Base-by-base conservation (phyloP, 1,140 invertebrate species). In the Drosophila micromelanica region DNA sequence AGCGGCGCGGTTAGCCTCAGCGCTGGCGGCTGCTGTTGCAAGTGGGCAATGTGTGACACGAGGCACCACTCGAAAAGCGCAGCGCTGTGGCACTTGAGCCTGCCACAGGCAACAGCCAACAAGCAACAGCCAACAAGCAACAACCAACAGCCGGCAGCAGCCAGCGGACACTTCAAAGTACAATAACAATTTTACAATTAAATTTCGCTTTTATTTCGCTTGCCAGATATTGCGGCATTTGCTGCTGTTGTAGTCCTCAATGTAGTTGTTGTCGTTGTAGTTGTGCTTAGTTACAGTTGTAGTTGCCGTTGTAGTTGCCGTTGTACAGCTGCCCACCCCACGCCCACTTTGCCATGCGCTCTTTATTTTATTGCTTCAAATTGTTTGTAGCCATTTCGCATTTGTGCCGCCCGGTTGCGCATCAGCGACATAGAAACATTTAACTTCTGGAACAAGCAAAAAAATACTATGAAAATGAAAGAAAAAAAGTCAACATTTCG, bases 361-460 rank as follows among this genome's bases (percentile, higher is more conserved):
- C 84, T 87, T 78, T 89, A 87, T 89, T 89, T 89, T 87, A 87
- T 87, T 87, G 82, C 82, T 73, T 87, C 82, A 87, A 87, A 87
- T 87, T 87, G 82, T 87, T 87, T 87, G 82, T 89, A 82, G 82
- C 82, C 82, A 87, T 89, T 87, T 89, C 82, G 82, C 84, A 89
- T 87, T 87, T 87, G 82, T 87, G 82, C 82, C 76, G 82, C 84
- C 76, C 72, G 78, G 79, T 77, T 87, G 82, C 84, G 57, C 78
- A 80, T 71, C 76, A 75, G 65, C 76, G 78, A 80, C 78, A 61
- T 75, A 89, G 82, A 81, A 87, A 76, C 84, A 87, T 87, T 87
- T 87, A 87, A 87, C 82, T 87, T 87, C 76, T 87, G 76, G 46
- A 87, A 73, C 84, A 87, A 72, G 81, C 60, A 49, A 37, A 74